A percentile compares a stretch with the other conserved stretches of the same genome.
Conservation (phyloP, 37 sponge, comb jelly and placozoan species). For the Lycopodina hypogea region DNA sequence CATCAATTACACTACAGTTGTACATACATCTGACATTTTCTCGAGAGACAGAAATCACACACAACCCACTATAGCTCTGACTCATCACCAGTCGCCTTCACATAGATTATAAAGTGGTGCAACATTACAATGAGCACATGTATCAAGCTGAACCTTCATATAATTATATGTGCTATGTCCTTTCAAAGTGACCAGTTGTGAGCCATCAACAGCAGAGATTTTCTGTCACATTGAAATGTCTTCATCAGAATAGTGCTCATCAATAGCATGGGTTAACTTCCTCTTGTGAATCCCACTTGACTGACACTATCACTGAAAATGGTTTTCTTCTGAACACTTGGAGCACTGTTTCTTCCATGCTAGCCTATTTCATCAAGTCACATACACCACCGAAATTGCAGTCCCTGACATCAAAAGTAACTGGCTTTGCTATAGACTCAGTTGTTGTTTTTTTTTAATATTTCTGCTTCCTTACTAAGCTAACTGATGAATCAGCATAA, state of each 20-base stretch:
- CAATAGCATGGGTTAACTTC: background rate
- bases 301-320: constrained; percentile 43
- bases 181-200: constrained; percentile 39
- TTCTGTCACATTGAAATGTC: background rate
- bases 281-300: background rate
- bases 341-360: constrained; percentile 51
- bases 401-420: too few species aligned
- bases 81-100: background rate
- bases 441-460: background rate
- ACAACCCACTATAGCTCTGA: too few species aligned
- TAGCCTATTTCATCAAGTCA: background rate
- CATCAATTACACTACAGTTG: too few species aligned
- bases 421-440: background rate
- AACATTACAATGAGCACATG: constrained; percentile 35
- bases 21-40: too few species aligned
- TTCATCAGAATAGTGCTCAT: constrained; percentile 12
- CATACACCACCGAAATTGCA: too few species aligned
- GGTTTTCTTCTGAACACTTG: constrained; percentile 54
- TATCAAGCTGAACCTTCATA: constrained; percentile 42
- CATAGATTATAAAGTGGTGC: too few species aligned
- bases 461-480: background rate
- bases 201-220: constrained; percentile 16
- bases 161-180: constrained; percentile 21
- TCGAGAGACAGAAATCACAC: too few species aligned
- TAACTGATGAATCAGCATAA: background rate